Evolutionary conservation across 2,113 vertebrate species (phyloP).

Genomic region (Cryptotis parvus): DNA sequence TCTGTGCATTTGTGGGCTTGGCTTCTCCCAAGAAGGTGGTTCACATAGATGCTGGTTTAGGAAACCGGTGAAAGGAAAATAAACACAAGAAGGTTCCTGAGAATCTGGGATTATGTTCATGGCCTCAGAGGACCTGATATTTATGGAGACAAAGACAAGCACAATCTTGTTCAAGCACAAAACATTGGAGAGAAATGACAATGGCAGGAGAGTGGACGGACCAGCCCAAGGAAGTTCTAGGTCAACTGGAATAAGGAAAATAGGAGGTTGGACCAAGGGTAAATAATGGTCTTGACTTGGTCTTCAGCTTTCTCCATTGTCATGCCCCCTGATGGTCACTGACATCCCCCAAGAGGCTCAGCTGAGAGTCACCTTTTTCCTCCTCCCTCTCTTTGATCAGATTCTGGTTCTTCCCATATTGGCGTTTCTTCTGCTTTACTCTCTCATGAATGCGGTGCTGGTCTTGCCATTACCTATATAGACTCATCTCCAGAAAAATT

Average conservation of each 20-base stretch:
- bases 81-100: neutral
- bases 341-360: neutral
- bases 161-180: neutral
- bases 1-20: neutral
- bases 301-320: neutral
- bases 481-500: slow-evolving; percentile 22
- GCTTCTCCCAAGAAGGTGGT: neutral
- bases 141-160: neutral
- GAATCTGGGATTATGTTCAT: neutral
- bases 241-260: neutral
- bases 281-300: neutral
- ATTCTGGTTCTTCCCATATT: neutral
- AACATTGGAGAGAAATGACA: too few relatives aligned
- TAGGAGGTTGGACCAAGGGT: too few relatives aligned
- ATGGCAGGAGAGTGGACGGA: too few relatives aligned
- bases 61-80: neutral
- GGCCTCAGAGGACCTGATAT: neutral
- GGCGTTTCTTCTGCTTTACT: neutral
- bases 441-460: neutral
- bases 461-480: neutral
- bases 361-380: neutral
- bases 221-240: neutral
- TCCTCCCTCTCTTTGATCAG: slow-evolving; percentile 12
- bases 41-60: neutral
- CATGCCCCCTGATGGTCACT: neutral